Conservation (phyloP, 2,113 vertebrate species). For the Forbesichthys papilliferus region DNA sequence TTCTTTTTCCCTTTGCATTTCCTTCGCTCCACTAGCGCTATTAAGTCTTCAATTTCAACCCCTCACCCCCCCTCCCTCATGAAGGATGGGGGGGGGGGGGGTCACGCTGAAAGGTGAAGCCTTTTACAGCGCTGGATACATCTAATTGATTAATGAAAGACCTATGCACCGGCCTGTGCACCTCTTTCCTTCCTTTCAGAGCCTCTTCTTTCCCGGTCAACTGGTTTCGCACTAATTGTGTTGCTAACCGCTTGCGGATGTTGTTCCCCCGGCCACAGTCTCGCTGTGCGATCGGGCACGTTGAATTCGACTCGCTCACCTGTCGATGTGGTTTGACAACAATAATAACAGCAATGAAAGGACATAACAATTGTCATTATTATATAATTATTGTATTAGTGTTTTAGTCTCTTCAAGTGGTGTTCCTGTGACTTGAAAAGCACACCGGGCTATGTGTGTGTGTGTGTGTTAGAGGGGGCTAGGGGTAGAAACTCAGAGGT, state of each 20-base stretch:
- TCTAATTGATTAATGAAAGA: constrained; percentile 54
- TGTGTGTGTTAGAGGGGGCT: background rate
- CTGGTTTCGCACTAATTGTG: constrained; percentile 12
- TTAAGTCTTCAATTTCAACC: constrained; percentile 61
- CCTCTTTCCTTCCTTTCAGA: constrained; percentile 8
- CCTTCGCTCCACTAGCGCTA: constrained; percentile 61
- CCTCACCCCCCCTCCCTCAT: background rate
- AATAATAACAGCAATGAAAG: no score
- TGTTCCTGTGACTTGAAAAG: background rate
- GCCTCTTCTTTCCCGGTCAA: constrained; percentile 2
- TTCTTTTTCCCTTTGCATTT: constrained; percentile 47
- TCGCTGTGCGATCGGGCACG: no score
- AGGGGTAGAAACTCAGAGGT: constrained; percentile 12
- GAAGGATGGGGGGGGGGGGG: constrained; percentile 1
- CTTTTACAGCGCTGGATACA: constrained; percentile 41
- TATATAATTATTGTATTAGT: no score
- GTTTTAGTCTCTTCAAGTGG: no score
- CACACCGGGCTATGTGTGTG: background rate
- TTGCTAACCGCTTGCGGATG: constrained; percentile 4
- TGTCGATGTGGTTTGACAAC: no score
- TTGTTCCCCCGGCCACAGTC: no score
- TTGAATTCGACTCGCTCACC: no score
- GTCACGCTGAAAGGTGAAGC: constrained; percentile 52
- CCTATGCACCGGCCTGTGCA: constrained; percentile 15
- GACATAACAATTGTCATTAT: no score